Percentiles rank a stretch among this genome's conserved stretches.
These are phyloP conservation scores for Dysidea cf. avara DNA, from an alignment of 37 sponge, comb jelly and placozoan genomes.

Conservation along the genomic window DNA sequence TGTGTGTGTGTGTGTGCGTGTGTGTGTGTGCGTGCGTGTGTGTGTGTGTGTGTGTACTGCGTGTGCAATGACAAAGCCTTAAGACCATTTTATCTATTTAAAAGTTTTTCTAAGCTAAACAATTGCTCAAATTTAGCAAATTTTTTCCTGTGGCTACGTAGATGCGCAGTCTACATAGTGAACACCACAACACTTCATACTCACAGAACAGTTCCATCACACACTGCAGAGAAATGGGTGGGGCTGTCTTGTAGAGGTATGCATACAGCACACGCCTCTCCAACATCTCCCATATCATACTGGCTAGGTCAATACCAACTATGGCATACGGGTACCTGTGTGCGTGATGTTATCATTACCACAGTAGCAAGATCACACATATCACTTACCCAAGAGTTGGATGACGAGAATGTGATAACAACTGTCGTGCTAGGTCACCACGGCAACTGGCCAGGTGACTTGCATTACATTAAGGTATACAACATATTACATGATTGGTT, in stretches of 20 bases:
- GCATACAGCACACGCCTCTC: constrained; percentile 13
- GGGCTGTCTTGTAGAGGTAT: constrained; percentile 30
- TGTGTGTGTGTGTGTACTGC: no score
- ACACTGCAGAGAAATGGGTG: constrained; percentile 8
- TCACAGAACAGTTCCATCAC: constrained; percentile 65
- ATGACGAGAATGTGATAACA: constrained; percentile 68
- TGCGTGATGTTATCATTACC: background rate
- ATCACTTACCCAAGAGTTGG: constrained; percentile 55
- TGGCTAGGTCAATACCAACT: constrained; percentile 78
- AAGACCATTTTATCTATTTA: no score
- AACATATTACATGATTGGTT: background rate
- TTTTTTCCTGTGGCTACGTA: no score
- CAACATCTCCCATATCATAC: constrained; percentile 32
- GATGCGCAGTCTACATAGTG: no score
- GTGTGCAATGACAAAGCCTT: no score
- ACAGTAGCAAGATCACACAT: background rate
- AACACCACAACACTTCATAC: no score
- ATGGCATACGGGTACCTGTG: constrained; percentile 88
- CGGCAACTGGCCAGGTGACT: constrained; percentile 58
- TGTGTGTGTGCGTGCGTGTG: no score
- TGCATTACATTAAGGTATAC: no score
- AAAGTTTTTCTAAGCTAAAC: no score
- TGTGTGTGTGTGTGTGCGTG: no score
- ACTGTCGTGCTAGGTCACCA: constrained; percentile 18
- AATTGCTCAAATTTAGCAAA: no score